Evolutionary conservation across 2,113 vertebrate species (phyloP), one percentile per base, ranked within the genome.

Genomic region (Coptodon bakossiorum): DNA sequence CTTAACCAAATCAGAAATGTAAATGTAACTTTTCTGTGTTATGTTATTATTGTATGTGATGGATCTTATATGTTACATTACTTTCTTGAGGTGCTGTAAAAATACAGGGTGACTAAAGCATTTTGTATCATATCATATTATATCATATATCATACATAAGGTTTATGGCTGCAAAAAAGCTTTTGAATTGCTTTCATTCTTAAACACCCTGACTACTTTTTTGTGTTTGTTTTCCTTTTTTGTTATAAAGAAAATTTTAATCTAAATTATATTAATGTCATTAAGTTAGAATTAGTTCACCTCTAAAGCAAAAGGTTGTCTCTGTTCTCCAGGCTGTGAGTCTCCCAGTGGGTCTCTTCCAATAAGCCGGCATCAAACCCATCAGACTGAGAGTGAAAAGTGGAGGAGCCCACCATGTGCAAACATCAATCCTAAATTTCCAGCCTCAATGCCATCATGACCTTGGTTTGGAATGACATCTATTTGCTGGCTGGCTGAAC

Each of bases 391-490:
- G 91, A 92, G 93, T 90, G 92, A 95, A 93, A 94, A 95, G 91
- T 92, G 92, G 85, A 93, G 81, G 86, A 91, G 59, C 87, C 80
- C 73, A 76, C 89, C 92, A 84, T 94, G 94, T 94, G 91, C 94
- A 94, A 94, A 96, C 95, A 96, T 96, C 95, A 96, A 95, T 96
- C 95, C 94, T 93, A 95, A 91, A 95, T 94, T 95, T 95, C 92
- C 91, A 95, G 92, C 92, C 94, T 93, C 92, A 92, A 88, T 96
- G 93, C 93, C 94, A 90, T 92, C 90, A 81, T 96, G 96, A 96
- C 96, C 96, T 96, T 96, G 96, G 95, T 93, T 94, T 93, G 94
- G 95, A 96, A 96, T 96, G 96, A 96, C 95, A 96, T 96, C 96
- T 95, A 96, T 96, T 96, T 96, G 94, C 95, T 95, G 95, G 95